A percentile compares a stretch with the other conserved stretches of the same genome.
Conservation (phyloP, 2,113 vertebrate genomes). For the Upupa epops region DNA sequence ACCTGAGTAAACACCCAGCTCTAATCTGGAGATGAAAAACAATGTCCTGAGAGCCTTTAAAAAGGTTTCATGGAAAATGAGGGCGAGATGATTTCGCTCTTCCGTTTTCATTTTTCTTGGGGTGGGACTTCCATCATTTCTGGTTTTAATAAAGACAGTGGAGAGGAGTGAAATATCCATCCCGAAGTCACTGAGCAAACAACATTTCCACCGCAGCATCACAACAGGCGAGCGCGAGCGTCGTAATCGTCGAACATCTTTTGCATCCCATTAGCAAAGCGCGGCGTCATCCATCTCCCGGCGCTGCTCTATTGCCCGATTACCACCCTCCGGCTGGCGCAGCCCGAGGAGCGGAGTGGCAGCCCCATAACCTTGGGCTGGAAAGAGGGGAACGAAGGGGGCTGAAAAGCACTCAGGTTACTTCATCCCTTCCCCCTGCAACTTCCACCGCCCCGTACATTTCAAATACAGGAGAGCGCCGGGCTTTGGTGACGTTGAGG, state of each 20-base stretch:
- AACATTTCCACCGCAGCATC: conserved; percentile 58
- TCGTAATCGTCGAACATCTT: conserved; percentile 70
- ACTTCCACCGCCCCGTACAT: conserved; percentile 33
- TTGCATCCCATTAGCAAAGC: conserved; percentile 67
- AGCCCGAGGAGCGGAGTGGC: conserved; percentile 63
- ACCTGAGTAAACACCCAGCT: neutral
- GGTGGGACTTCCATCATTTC: conserved; percentile 21
- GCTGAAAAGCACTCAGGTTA: neutral
- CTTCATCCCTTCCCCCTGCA: neutral
- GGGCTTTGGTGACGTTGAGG: neutral
- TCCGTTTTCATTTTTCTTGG: conserved; percentile 36
- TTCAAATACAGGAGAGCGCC: conserved; percentile 7
- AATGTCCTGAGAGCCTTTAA: neutral
- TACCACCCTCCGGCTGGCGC: conserved; percentile 66
- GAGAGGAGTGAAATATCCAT: conserved; percentile 60
- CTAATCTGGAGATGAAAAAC: neutral
- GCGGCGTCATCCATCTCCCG: conserved; percentile 75
- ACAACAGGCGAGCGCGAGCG: conserved; percentile 52
- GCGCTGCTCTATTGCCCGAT: conserved; percentile 49
- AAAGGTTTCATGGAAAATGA: conserved; percentile 13
- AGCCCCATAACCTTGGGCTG: conserved; percentile 54
- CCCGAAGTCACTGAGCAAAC: conserved; percentile 57
- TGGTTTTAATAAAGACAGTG: conserved; percentile 65
- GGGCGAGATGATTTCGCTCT: conserved; percentile 26
- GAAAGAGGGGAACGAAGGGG: conserved; percentile 63